phyloP scores from a whole-genome alignment of 2,113 vertebrate species.

The Ibidorhyncha struthersii region DNA sequence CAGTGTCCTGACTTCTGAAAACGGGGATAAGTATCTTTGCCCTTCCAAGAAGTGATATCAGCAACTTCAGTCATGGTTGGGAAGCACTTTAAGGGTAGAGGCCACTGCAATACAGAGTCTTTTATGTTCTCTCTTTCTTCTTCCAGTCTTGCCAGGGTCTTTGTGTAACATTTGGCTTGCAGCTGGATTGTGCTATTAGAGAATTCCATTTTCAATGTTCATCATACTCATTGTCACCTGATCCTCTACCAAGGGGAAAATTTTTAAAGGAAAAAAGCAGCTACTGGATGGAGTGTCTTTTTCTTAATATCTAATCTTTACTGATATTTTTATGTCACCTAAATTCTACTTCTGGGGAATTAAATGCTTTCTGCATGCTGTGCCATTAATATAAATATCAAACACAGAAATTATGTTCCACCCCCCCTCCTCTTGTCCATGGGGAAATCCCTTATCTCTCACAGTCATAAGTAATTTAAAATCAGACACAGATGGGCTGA shows the following conservation, averaged over 20 bases:
- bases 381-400: slow-evolving; percentile 37
- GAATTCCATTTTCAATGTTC: slow-evolving; percentile 35
- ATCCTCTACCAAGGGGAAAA: background rate
- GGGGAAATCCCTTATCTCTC: slow-evolving; percentile 58
- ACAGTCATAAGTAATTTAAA: slow-evolving; percentile 49
- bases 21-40: background rate
- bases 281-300: slow-evolving; percentile 2
- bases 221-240: background rate
- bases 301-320: slow-evolving; percentile 18
- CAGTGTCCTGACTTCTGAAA: background rate
- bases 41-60: slow-evolving; percentile 23
- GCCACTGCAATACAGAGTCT: background rate
- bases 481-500: slow-evolving; percentile 66
- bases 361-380: background rate
- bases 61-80: background rate
- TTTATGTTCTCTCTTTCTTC: background rate
- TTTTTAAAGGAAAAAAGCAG: background rate
- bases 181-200: slow-evolving; percentile 26
- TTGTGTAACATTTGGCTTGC: slow-evolving; percentile 49
- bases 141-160: slow-evolving; percentile 25
- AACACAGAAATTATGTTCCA: slow-evolving; percentile 23
- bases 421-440: background rate
- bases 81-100: background rate
- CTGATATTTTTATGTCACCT: slow-evolving; percentile 24
- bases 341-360: background rate